Percentiles rank a stretch among this genome's conserved stretches.
Evolutionary conservation across 2,113 vertebrate genomes (phyloP).

Genomic region (Pachycephala philippinensis): DNA sequence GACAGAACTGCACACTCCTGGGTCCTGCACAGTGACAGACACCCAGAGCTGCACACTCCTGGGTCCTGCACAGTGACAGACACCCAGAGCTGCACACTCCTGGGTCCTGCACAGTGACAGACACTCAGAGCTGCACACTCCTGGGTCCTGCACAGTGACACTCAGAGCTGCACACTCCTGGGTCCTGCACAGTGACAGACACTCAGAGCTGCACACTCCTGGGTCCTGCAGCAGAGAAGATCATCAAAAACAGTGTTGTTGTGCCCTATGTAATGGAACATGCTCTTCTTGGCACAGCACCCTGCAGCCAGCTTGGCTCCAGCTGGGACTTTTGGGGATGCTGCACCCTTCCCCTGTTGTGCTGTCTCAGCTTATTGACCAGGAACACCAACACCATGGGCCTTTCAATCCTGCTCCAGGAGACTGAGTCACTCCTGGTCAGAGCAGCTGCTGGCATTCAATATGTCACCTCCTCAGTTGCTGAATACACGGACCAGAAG

Average conservation of each 20-base stretch:
- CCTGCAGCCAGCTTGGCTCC: neutral
- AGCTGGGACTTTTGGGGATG: neutral
- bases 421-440: neutral
- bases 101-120: neutral
- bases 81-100: neutral
- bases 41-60: neutral
- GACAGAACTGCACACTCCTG: neutral
- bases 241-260: neutral
- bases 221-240: neutral
- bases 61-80: neutral
- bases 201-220: neutral
- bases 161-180: neutral
- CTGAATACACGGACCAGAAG: neutral
- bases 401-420: neutral
- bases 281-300: rapidly evolving
- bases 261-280: rapidly evolving
- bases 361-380: neutral
- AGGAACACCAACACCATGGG: neutral
- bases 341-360: neutral
- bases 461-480: neutral
- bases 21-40: neutral
- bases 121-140: neutral
- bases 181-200: neutral
- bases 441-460: neutral
- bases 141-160: neutral